Evolutionary conservation across 2,113 vertebrate species (phyloP).

Genomic region (Xyrauchen texanus): DNA sequence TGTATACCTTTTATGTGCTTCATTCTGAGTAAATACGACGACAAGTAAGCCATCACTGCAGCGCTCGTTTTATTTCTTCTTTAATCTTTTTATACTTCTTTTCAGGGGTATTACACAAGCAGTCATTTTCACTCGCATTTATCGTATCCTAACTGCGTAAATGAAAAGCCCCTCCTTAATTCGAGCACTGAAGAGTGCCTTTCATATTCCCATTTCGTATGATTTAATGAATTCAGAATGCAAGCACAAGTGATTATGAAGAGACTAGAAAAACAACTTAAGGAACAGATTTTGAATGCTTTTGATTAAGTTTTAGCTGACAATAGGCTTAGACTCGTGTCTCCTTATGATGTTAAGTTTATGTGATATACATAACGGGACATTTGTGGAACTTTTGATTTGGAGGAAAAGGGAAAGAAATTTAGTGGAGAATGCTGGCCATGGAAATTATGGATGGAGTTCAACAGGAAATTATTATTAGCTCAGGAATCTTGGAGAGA

Average conservation of each 20-base stretch:
- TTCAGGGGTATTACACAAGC: no score
- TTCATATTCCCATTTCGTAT: not conserved
- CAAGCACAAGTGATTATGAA: no score
- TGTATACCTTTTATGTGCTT: no score
- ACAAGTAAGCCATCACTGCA: no score
- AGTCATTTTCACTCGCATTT: no score
- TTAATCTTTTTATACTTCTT: no score
- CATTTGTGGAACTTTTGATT: slow-evolving; percentile 8
- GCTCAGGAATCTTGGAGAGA: slow-evolving; percentile 51
- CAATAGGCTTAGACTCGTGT: not conserved
- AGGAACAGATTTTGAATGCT: not conserved
- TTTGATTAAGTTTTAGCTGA: not conserved
- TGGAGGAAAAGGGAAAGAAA: slow-evolving; percentile 2
- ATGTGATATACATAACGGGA: no score
- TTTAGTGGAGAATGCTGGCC: slow-evolving; percentile 7
- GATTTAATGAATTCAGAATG: not conserved
- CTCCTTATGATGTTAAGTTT: slow-evolving; percentile 7
- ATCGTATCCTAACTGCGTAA: no score
- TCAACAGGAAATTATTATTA: slow-evolving; percentile 52
- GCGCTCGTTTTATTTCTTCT: no score
- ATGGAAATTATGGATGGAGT: not conserved
- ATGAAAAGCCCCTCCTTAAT: no score
- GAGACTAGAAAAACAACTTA: no score
- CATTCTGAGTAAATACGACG: no score
- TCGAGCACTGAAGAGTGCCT: not conserved